These are phyloP conservation scores for Catalaphyllia jardinei DNA, from an alignment of 64 coral and sea anemone genomes.

Conservation along the genomic window DNA sequence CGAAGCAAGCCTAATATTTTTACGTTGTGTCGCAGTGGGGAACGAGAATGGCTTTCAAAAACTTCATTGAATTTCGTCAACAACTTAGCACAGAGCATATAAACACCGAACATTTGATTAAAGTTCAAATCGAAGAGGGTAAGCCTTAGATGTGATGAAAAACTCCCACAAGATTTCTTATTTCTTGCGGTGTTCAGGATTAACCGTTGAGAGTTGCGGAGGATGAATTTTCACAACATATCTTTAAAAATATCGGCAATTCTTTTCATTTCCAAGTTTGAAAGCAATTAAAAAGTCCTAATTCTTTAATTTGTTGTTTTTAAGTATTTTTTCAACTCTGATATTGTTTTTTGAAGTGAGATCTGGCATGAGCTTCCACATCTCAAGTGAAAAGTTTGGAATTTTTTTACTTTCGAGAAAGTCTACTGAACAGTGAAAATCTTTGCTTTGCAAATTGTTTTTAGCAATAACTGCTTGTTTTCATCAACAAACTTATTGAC, in stretches of 20 bases:
- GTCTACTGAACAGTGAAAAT: neutral
- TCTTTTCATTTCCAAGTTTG: neutral
- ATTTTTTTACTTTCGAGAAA: neutral
- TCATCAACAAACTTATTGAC: neutral
- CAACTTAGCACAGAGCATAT: neutral
- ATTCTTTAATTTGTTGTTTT: neutral
- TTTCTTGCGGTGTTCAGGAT: no score
- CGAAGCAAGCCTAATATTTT: neutral
- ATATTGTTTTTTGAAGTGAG: neutral
- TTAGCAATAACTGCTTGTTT: neutral
- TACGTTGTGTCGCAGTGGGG: neutral
- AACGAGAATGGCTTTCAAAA: neutral
- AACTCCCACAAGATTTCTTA: neutral
- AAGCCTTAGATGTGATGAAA: neutral
- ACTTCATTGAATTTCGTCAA: slow-evolving; percentile 22
- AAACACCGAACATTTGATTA: neutral
- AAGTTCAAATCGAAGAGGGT: neutral
- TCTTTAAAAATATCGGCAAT: neutral
- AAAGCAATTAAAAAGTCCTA: neutral
- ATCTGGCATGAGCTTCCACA: neutral
- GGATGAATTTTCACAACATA: neutral
- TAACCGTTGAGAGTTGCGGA: neutral
- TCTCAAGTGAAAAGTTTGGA: neutral
- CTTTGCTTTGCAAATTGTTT: neutral
- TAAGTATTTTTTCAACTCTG: neutral